Evolutionary conservation across 2,113 vertebrate genomes (phyloP).

Genomic region (Petrocephalus microphthalmus): DNA sequence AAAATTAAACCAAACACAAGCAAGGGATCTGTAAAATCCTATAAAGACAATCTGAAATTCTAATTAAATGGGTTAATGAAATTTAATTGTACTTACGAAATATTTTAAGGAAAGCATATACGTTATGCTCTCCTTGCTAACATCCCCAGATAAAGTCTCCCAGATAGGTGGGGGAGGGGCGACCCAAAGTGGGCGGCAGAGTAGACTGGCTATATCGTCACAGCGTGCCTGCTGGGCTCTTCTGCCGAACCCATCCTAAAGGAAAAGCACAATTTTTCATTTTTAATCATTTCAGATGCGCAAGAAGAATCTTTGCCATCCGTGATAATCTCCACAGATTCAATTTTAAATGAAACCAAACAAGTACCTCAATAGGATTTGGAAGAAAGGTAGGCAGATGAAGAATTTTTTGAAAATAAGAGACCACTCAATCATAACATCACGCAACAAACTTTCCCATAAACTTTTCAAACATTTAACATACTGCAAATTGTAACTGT

Average conservation of each 20-base stretch:
- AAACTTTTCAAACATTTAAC: neutral
- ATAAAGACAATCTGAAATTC: neutral
- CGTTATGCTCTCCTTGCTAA: conserved; percentile 19
- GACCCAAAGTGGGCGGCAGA: neutral
- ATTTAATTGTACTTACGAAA: conserved; percentile 28
- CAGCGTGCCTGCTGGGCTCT: conserved; percentile 51
- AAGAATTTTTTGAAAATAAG: neutral
- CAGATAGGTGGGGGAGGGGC: neutral
- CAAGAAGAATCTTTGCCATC: neutral
- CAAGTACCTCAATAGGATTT: neutral
- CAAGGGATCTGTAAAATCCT: neutral
- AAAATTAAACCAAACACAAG: neutral
- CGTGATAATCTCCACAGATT: neutral
- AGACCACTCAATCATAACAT: neutral
- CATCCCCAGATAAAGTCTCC: neutral
- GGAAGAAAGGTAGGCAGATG: neutral
- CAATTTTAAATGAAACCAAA: neutral
- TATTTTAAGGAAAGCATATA: conserved; percentile 16
- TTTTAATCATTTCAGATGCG: neutral
- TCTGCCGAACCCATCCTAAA: conserved; percentile 47
- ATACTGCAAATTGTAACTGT: neutral
- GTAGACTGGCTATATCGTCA: conserved; percentile 43
- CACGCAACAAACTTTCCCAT: neutral
- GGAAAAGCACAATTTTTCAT: neutral
- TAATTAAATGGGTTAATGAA: neutral